Evolutionary conservation across 2,113 vertebrate species (phyloP), one percentile per base, ranked within the genome.

Genomic region (Silurus meridionalis): DNA sequence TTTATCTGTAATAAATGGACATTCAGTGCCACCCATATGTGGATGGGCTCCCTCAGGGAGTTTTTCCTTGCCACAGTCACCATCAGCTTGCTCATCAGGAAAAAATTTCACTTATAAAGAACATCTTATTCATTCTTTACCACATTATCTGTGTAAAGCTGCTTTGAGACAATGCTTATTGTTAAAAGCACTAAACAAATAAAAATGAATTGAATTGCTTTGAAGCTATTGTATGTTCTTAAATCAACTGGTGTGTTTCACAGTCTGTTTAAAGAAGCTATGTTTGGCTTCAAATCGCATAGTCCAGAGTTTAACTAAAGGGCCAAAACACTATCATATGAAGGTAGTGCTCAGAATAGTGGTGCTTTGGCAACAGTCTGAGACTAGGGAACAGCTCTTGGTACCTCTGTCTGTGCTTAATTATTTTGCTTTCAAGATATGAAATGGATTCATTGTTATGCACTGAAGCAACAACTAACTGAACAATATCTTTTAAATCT

Each of bases 381-480:
- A 15, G 0, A 5, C 58, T 8, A n/a, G 84, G 63, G 58, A 85
- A 80, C 2, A 85, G 1, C 6, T 85, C 84, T 57, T 80, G 61
- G 14, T 80, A 80, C 19, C 28, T 69, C 25, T 69, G 75, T 69
- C 84, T 85, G 28, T 85, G 84, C 4, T 80, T 50, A 13, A 19
- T 21, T 19, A 77, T 75, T 78, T 83, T 83, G 21, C 23, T 28
- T 23, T 87, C 85, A 55, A 87, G 21, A n/a, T 48, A 86, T 4
- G 78, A 28, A 75, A 87, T 84, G 23, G 82, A 80, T 75, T 87
- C 63, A 50, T 87, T 72, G 79, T 17, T 83, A 61, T 87, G 80
- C 17, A 66, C 58, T 75, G 72, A 81, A 9, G 80, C 81, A 66
- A 83, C 80, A 25, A 87, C 86, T 17, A 87, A 74, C 23, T 71